A percentile compares a stretch with the other conserved stretches of the same genome.
Conservation (phyloP, 35 echinoderm and acorn worm genomes). For the Apostichopus californicus region DNA sequence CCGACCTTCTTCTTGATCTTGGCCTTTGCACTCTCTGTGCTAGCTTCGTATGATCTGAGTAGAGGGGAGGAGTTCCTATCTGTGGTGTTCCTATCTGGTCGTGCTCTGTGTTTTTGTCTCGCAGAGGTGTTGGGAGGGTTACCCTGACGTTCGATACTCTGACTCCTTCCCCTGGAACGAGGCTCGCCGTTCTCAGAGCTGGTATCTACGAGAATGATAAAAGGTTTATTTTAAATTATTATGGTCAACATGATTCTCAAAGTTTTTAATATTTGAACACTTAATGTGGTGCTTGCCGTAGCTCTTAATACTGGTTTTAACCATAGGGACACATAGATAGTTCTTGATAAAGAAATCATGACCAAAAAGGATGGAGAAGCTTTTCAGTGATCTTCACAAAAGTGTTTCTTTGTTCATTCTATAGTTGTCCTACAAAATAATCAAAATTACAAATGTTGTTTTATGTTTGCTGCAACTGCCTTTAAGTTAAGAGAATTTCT, state of each 20-base stretch:
- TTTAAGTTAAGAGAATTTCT: too few species aligned
- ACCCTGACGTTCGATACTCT: constrained; percentile 65
- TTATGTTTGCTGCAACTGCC: too few species aligned
- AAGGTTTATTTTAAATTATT: not conserved
- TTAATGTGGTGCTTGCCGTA: too few species aligned
- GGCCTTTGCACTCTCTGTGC: constrained; percentile 76
- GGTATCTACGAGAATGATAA: not conserved
- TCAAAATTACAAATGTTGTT: too few species aligned
- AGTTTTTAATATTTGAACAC: not conserved
- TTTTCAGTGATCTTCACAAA: too few species aligned
- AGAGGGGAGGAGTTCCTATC: constrained; percentile 59
- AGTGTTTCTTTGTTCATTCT: too few species aligned
- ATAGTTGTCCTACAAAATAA: too few species aligned
- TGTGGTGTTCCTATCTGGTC: constrained; percentile 56
- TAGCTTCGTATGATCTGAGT: constrained; percentile 74
- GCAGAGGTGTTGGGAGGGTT: constrained; percentile 68
- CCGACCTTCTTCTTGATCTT: constrained; percentile 56
- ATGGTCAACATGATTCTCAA: not conserved
- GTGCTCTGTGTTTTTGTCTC: constrained; percentile 71
- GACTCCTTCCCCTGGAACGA: constrained; percentile 54
- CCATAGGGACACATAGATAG: too few species aligned
- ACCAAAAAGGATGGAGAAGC: too few species aligned
- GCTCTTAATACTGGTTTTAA: too few species aligned
- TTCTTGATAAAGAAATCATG: too few species aligned
- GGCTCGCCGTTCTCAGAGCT: not conserved